A percentile compares a stretch with the other conserved stretches of the same genome.
Evolutionary conservation across 2,113 vertebrate genomes (phyloP).

Genomic region (Brienomyrus brachyistius): DNA sequence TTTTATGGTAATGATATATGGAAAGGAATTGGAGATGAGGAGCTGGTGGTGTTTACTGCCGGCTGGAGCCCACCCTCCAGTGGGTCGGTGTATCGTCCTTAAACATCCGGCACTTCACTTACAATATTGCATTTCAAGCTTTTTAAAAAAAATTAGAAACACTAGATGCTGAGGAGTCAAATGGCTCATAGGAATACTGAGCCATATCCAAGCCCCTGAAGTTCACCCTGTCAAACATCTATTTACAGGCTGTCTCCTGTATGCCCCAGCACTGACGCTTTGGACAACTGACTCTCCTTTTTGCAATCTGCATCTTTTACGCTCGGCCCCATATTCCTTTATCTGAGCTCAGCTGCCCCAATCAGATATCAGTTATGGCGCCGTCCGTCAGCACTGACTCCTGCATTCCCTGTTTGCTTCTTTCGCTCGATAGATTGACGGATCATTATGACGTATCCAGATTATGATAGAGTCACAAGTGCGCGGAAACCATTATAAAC

Average conservation of each 20-base stretch:
- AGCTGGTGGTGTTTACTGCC: neutral
- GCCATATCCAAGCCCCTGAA: neutral
- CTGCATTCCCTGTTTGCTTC: neutral
- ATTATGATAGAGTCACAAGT: neutral
- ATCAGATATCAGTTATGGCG: neutral
- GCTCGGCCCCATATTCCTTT: neutral
- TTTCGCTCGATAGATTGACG: neutral
- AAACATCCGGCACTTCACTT: neutral
- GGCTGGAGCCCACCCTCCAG: neutral
- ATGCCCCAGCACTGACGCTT: neutral
- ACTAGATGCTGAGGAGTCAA: neutral
- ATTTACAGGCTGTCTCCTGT: neutral
- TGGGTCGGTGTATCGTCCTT: neutral
- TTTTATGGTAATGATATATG: neutral
- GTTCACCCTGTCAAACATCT: neutral
- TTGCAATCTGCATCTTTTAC: neutral
- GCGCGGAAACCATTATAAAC: neutral
- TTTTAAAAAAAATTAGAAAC: neutral
- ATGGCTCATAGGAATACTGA: neutral
- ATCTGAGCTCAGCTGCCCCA: slow-evolving; percentile 4
- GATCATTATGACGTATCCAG: neutral
- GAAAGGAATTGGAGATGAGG: neutral
- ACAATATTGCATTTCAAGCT: neutral
- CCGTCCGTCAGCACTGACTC: neutral
- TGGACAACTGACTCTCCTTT: neutral